phyloP scores from a whole-genome alignment of 2,888 invertebrate genomes.

The Cosmorhoe ocellata region DNA sequence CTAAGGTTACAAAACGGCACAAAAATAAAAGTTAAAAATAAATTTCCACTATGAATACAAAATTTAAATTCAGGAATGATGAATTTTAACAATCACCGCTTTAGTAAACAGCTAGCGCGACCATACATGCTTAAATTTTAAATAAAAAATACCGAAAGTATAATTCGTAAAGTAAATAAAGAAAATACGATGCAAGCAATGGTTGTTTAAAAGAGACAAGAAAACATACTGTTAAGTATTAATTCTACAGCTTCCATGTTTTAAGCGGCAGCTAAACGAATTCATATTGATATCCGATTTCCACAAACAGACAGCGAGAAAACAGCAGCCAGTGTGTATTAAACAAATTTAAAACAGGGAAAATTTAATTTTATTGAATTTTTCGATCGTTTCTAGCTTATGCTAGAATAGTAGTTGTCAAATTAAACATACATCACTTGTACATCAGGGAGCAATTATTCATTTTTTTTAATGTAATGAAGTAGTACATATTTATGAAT shows the following conservation, averaged over 20 bases:
- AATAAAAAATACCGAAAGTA: conserved; percentile 20
- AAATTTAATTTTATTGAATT: too few species aligned
- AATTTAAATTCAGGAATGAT: conserved; percentile 38
- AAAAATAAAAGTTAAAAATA: conserved; percentile 36
- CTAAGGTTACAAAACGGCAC: conserved; percentile 44
- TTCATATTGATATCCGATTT: too few species aligned
- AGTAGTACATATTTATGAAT: conserved; percentile 9
- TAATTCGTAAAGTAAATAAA: conserved; percentile 4
- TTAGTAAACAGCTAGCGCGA: conserved; percentile 24
- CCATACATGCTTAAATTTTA: conserved; percentile 19
- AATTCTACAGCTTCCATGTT: too few species aligned
- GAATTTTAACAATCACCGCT: conserved; percentile 31
- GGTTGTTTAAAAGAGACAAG: conserved; percentile 1
- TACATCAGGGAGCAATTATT: neutral
- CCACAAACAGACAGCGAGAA: too few species aligned
- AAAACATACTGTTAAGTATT: neutral
- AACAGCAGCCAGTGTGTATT: too few species aligned
- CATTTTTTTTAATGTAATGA: neutral
- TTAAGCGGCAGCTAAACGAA: too few species aligned
- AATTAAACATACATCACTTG: too few species aligned
- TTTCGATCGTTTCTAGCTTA: too few species aligned
- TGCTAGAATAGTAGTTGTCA: neutral
- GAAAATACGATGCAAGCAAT: conserved; percentile 11
- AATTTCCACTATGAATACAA: conserved; percentile 29
- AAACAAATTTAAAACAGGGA: too few species aligned